Base-by-base conservation (phyloP, 2,888 invertebrate species). In the Mesochorus sp. region DNA sequence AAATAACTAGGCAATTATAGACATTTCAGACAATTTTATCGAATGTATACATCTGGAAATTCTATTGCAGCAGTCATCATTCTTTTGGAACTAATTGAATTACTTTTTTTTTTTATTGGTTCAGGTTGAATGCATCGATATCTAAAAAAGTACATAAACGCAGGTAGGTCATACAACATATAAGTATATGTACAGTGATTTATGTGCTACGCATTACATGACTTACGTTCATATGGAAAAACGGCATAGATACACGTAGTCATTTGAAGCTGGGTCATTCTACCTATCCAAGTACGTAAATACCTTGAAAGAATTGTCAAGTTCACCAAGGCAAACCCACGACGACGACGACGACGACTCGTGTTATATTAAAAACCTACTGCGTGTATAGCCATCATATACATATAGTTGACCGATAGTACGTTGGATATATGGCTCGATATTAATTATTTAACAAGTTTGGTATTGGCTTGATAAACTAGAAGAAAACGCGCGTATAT, bases 371-470 rank as follows among this genome's bases (percentile, higher is more conserved):
- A 47, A n/a, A 10, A 17, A n/a, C 49, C n/a, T 47, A 14, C 6
- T 21, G 17, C 1, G 17, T 19, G 3, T 19, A 21, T 31, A 21
- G 21, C 10, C 12, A 26, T 44, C 14, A 17, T 28, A 17, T 24
- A 19, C 12, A 26, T 49, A 5, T 17, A 8, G 26, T 4, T 10
- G 44, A 19, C 12, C 6, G 44, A 26, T 19, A 51, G 26, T 24
- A 24, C 26, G 21, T 39, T 34, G 53, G n/a, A 57, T 49, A 53
- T 66, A 14, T 62, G n/a, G 39, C 59, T 49, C 19, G 39, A 6
- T 39, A 42, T 76, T 44, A 64, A 76, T 76, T 71, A 76, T 76
- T 76, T n/a, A 59, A 31, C 6, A 12, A 51, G 70, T 64, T 64
- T 49, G 39, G 64, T 55, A 42, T 64, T 61, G 24, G 49, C 24